These are phyloP conservation scores for Drosophila fuyamai DNA, from an alignment of 1,140 invertebrate species.

Conservation along the genomic window DNA sequence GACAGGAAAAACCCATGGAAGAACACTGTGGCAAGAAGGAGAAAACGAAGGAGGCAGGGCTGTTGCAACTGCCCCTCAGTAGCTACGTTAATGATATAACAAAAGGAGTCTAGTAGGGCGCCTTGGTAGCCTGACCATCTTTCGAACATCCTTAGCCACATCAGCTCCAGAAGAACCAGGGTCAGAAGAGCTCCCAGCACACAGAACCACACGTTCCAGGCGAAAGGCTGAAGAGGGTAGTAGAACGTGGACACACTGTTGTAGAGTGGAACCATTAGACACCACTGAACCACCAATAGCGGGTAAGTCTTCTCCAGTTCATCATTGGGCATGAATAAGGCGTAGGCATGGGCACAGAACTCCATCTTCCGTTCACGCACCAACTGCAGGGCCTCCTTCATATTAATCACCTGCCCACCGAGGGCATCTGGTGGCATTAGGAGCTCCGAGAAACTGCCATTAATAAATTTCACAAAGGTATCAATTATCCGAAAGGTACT, in stretches of 20 bases:
- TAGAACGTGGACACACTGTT: constrained; percentile 68
- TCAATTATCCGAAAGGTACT: constrained; percentile 67
- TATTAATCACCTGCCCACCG: constrained; percentile 64
- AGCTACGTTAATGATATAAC: constrained; percentile 69
- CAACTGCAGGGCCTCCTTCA: constrained; percentile 66
- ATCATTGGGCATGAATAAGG: constrained; percentile 66
- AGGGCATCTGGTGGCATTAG: constrained; percentile 43
- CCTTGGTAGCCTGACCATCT: background rate
- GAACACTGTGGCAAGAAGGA: constrained; percentile 58
- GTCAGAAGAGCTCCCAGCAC: constrained; percentile 44
- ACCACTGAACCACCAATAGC: constrained; percentile 72
- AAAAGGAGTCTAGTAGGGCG: constrained; percentile 48
- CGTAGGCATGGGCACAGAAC: constrained; percentile 74
- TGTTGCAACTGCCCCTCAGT: constrained; percentile 49
- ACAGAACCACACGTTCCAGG: constrained; percentile 63
- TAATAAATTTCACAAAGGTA: constrained; percentile 62
- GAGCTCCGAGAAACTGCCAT: constrained; percentile 59
- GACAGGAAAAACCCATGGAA: constrained; percentile 74
- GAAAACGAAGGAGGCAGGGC: constrained; percentile 46
- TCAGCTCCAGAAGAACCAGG: constrained; percentile 45
- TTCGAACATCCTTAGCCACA: constrained; percentile 40
- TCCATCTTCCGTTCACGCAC: constrained; percentile 58
- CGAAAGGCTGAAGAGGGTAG: constrained; percentile 65
- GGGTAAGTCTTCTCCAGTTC: constrained; percentile 71
- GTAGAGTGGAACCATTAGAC: constrained; percentile 72